Percentiles rank a stretch among this genome's conserved stretches.
phyloP scores from a whole-genome alignment of 2,797 vertebrate species.

The Pangasius djambal region DNA sequence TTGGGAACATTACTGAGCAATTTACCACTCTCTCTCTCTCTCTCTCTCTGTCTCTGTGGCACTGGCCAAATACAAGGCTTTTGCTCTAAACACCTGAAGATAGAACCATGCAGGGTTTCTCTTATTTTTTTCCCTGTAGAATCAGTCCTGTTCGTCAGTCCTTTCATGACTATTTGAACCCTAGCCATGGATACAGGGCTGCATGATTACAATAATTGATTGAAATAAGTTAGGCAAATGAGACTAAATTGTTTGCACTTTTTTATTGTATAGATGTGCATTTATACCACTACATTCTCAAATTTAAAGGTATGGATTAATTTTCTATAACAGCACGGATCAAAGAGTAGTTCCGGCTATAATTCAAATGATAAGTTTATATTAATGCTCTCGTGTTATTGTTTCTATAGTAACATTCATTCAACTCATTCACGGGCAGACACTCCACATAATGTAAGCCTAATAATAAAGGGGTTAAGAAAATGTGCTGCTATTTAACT shows the following conservation, averaged over 20 bases:
- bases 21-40: neutral
- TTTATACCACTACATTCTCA: neutral
- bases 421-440: neutral
- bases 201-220: neutral
- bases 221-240: neutral
- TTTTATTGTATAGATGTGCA: neutral
- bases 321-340: neutral
- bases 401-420: neutral
- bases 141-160: conserved; percentile 2
- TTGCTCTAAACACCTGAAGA: neutral
- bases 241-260: neutral
- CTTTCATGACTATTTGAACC: neutral
- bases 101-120: neutral
- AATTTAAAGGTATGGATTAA: neutral
- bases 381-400: neutral
- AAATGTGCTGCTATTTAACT: neutral
- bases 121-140: neutral
- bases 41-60: neutral
- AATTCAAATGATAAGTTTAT: neutral
- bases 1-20: conserved; percentile 21
- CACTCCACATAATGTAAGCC: neutral
- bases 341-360: neutral
- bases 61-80: neutral
- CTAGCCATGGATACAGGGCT: neutral
- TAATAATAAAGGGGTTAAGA: neutral